phyloP scores from a whole-genome alignment of 2,888 invertebrate species.

The Listrodromus nycthemerus region DNA sequence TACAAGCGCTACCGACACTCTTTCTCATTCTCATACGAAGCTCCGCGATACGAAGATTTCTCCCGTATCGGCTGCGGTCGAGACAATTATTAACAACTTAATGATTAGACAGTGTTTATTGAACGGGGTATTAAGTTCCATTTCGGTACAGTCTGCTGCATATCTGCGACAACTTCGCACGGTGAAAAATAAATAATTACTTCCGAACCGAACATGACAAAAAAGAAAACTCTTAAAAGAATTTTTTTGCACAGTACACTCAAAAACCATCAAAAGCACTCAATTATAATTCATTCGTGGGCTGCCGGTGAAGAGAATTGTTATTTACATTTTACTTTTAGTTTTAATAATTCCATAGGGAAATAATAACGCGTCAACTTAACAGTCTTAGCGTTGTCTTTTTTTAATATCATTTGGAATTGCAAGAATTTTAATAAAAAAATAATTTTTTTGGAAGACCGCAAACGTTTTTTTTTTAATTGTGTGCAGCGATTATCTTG shows the following conservation, averaged over 20 bases:
- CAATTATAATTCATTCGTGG: too few relatives aligned
- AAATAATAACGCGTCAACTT: too few relatives aligned
- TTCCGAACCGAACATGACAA: not conserved
- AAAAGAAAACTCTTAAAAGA: not conserved
- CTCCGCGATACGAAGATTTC: constrained; percentile 32
- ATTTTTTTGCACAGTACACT: not conserved
- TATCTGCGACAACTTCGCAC: not conserved
- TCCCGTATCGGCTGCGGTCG: not conserved
- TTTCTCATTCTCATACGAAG: constrained; percentile 42
- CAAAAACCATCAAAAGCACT: too few relatives aligned
- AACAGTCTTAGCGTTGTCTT: too few relatives aligned
- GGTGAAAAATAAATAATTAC: not conserved
- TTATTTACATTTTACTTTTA: too few relatives aligned
- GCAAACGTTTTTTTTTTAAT: not conserved
- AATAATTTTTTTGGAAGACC: not conserved
- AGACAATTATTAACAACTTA: constrained; percentile 11
- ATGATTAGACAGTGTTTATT: constrained; percentile 5
- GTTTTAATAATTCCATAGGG: too few relatives aligned
- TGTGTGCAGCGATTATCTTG: not conserved
- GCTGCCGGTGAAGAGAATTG: too few relatives aligned
- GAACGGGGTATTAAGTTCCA: not conserved
- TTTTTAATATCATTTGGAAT: too few relatives aligned
- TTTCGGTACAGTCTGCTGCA: not conserved
- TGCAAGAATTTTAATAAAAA: too few relatives aligned
- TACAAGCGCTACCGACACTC: constrained; percentile 39